Conservation (phyloP, 2,113 vertebrate genomes). For the Suricata suricatta region DNA sequence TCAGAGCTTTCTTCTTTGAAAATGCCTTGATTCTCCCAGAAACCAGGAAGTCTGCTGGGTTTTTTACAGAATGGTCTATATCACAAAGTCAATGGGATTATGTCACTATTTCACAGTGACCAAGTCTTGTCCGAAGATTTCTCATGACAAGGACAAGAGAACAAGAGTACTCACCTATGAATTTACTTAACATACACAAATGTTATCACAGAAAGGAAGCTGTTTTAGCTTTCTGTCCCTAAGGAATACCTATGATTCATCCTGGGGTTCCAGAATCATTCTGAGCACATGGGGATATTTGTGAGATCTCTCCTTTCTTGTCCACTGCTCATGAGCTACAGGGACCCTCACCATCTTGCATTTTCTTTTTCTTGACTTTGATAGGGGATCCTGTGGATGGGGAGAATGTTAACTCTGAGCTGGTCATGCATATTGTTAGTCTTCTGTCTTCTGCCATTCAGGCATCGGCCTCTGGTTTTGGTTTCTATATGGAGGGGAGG, state of each 20-base stretch:
- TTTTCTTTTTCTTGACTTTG: background rate
- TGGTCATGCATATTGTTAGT: background rate
- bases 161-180: background rate
- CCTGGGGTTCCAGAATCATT: background rate
- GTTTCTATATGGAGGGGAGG: background rate
- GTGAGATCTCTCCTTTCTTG: background rate
- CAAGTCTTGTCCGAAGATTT: background rate
- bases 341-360: background rate
- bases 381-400: background rate
- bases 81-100: background rate
- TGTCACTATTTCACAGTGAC: background rate
- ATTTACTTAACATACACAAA: background rate
- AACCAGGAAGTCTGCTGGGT: background rate
- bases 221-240: background rate
- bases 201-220: background rate
- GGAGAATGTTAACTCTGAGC: background rate
- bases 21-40: background rate
- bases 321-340: accelerated
- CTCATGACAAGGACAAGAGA: background rate
- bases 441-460: background rate
- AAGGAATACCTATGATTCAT: background rate
- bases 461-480: background rate
- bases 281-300: background rate
- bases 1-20: background rate
- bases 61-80: background rate